phyloP scores from a whole-genome alignment of 2,113 vertebrate genomes.

The Hipposideros armiger region DNA sequence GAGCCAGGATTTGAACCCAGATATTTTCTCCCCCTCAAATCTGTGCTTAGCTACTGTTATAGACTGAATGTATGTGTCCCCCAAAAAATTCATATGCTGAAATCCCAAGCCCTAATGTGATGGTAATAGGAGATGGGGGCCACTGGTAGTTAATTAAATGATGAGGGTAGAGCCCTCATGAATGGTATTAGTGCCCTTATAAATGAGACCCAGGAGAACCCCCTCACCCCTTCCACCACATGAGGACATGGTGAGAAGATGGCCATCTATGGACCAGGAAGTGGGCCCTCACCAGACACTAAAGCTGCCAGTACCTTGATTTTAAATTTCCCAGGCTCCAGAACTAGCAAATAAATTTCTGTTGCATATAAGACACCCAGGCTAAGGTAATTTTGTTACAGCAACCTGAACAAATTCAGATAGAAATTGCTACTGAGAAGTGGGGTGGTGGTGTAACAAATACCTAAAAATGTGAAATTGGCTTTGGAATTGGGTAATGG shows the following conservation, averaged over 20 bases:
- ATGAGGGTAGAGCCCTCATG: not conserved
- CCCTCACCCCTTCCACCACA: not conserved
- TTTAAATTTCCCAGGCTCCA: not conserved
- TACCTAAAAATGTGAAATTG: not conserved
- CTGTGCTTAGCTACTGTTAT: not conserved
- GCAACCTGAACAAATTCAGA: not conserved
- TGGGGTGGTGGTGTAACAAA: not conserved
- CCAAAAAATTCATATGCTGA: not conserved
- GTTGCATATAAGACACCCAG: not conserved
- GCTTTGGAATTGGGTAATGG: not conserved
- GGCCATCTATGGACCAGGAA: not conserved
- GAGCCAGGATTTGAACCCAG: not conserved
- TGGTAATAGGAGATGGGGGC: not conserved
- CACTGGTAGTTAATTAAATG: not conserved
- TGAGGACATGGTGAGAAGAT: not conserved
- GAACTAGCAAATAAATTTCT: not conserved
- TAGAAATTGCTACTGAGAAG: not conserved
- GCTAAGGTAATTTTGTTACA: not conserved
- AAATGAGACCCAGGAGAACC: not conserved
- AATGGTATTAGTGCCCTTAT: not conserved
- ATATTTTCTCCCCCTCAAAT: conserved; percentile 27
- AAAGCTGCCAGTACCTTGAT: not conserved
- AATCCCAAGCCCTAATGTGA: not conserved
- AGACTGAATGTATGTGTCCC: not conserved
- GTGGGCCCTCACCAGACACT: not conserved